These are phyloP conservation scores for Styela clava DNA, from an alignment of 23 tunicate genomes.

Conservation along the genomic window DNA sequence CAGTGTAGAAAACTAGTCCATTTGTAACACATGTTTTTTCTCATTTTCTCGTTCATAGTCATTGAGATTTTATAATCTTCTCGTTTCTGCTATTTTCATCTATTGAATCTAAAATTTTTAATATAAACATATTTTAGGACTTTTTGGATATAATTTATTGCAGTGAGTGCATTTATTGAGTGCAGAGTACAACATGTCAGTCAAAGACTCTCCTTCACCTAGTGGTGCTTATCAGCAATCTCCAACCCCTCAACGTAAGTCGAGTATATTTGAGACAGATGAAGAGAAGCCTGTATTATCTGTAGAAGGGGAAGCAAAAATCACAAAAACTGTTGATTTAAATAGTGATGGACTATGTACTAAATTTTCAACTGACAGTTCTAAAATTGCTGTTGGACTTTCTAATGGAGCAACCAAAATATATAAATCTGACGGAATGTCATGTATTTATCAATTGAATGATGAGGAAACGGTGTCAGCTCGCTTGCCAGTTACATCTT, in stretches of 20 bases:
- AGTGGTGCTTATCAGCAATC: neutral
- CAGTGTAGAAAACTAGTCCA: no score
- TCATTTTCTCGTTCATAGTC: no score
- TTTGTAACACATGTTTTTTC: no score
- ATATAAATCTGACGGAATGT: slow-evolving; percentile 46
- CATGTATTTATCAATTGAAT: slow-evolving; percentile 69
- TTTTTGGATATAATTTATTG: no score
- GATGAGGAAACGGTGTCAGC: slow-evolving; percentile 70
- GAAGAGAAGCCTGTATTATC: slow-evolving; percentile 45
- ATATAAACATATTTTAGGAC: no score
- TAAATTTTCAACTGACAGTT: slow-evolving; percentile 67
- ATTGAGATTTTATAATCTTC: no score
- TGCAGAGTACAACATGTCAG: neutral
- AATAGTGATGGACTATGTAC: slow-evolving; percentile 79
- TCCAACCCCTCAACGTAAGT: neutral
- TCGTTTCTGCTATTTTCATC: no score
- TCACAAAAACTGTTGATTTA: slow-evolving; percentile 69
- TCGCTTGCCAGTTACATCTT: slow-evolving; percentile 66
- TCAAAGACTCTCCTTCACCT: neutral
- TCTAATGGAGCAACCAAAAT: slow-evolving; percentile 83
- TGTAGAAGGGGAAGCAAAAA: slow-evolving; percentile 72
- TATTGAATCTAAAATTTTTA: no score
- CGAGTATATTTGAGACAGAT: neutral
- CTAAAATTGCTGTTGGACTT: slow-evolving; percentile 83
- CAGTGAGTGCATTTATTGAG: no score